Percentiles rank a stretch among this genome's conserved stretches.
These are phyloP conservation scores for Aricia artaxerxes DNA, from an alignment of 2,888 invertebrate genomes.

Conservation along the genomic window DNA sequence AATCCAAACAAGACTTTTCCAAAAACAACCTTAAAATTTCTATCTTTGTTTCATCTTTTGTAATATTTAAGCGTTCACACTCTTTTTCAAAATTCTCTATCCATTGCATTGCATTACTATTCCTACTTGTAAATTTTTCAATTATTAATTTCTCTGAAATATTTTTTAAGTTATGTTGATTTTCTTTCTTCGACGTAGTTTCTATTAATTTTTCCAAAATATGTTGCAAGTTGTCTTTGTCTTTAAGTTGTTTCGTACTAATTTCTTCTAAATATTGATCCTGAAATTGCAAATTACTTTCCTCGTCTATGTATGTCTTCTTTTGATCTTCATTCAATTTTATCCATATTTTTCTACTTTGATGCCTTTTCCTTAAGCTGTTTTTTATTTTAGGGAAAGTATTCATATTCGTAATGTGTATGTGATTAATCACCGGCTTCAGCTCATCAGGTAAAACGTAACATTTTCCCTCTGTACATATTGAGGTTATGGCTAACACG, in stretches of 20 bases:
- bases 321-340: constrained; percentile 20
- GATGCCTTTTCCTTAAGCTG: constrained; percentile 3
- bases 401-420: constrained; percentile 49
- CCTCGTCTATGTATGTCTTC: constrained; percentile 16
- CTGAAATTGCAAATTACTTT: constrained; percentile 10
- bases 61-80: neutral
- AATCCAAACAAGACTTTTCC: too few species aligned
- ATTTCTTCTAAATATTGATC: neutral
- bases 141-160: constrained; percentile 22
- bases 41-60: too few species aligned
- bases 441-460: constrained; percentile 33
- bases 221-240: constrained; percentile 32
- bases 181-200: constrained; percentile 26
- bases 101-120: constrained; percentile 30
- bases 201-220: constrained; percentile 33
- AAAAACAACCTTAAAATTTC: too few species aligned
- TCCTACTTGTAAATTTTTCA: constrained; percentile 31
- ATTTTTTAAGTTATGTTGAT: constrained; percentile 19
- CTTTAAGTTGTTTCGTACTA: neutral
- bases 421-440: constrained; percentile 28
- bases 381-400: constrained; percentile 2
- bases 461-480: constrained; percentile 33
- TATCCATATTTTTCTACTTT: constrained; percentile 27
- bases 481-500: too few species aligned
- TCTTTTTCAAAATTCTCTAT: constrained; percentile 31